Conservation (phyloP, 1,140 invertebrate genomes). For the Zaprionus africanus region DNA sequence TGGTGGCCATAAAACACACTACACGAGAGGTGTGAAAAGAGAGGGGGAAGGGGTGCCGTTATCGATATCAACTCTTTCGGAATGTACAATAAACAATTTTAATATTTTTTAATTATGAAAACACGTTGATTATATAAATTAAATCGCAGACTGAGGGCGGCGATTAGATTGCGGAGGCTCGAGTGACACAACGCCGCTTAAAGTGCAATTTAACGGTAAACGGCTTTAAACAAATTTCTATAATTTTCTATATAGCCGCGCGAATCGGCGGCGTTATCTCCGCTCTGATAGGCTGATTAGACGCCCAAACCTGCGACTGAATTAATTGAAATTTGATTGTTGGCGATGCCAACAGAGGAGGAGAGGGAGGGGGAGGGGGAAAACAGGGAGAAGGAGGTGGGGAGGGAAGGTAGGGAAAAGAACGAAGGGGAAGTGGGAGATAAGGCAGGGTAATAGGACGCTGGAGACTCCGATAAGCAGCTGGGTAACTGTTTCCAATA, state of each 20-base stretch:
- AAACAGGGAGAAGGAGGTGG: no score
- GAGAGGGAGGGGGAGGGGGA: conserved; percentile 18
- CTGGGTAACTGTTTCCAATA: conserved; percentile 48
- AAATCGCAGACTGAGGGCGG: conserved; percentile 65
- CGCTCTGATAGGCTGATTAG: conserved; percentile 27
- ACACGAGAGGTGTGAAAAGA: conserved; percentile 2
- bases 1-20: conserved; percentile 32
- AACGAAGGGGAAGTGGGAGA: no score
- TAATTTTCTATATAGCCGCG: conserved; percentile 53
- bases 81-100: conserved; percentile 77
- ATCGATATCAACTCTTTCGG: conserved; percentile 7
- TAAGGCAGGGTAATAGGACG: not conserved
- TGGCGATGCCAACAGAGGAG: conserved; percentile 56
- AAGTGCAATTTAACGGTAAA: conserved; percentile 72
- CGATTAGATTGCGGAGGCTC: conserved; percentile 69
- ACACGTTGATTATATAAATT: conserved; percentile 84
- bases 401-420: no score
- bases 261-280: conserved; percentile 28
- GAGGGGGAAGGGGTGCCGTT: not conserved
- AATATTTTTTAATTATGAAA: conserved; percentile 84
- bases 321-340: conserved; percentile 84
- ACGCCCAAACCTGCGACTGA: conserved; percentile 10
- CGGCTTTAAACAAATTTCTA: conserved; percentile 80
- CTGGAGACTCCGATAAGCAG: conserved; percentile 30
- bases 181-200: conserved; percentile 73